Evolutionary conservation across 2,888 invertebrate genomes (phyloP).

Genomic region (Eristalis tenax): DNA sequence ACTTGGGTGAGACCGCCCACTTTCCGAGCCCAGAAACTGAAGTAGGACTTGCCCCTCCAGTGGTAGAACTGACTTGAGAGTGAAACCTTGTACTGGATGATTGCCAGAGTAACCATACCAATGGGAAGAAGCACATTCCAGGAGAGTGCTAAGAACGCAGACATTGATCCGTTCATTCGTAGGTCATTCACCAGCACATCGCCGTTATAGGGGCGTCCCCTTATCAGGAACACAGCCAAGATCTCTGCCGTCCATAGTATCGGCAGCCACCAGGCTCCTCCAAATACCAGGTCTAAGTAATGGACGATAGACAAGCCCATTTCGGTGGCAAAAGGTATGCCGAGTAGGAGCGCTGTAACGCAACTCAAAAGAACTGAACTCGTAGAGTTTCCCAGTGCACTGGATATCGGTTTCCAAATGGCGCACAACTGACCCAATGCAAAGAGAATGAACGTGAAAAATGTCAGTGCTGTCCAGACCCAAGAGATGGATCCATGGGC

Average conservation of each 20-base stretch:
- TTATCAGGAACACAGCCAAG: conserved; percentile 91
- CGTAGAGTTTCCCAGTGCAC: conserved; percentile 88
- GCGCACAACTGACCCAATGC: conserved; percentile 94
- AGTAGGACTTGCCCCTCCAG: conserved; percentile 88
- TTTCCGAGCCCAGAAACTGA: conserved; percentile 91
- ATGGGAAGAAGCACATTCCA: conserved; percentile 95
- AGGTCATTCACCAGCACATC: conserved; percentile 80
- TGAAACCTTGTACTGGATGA: conserved; percentile 88
- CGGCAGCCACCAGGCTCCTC: conserved; percentile 94
- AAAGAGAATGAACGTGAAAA: conserved; percentile 91
- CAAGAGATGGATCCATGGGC: conserved; percentile 89
- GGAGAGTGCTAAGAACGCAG: conserved; percentile 88
- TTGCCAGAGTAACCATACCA: conserved; percentile 87
- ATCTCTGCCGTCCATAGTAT: conserved; percentile 89
- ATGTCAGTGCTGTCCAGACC: conserved; percentile 94
- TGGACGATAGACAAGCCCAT: conserved; percentile 91
- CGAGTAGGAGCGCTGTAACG: conserved; percentile 89
- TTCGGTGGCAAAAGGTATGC: conserved; percentile 94
- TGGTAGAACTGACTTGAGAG: conserved; percentile 86
- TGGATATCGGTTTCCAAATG: conserved; percentile 95
- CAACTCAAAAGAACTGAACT: conserved; percentile 90
- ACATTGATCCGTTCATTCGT: conserved; percentile 83
- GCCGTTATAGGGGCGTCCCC: conserved; percentile 92
- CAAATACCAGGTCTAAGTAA: conserved; percentile 91
- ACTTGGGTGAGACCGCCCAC: conserved; percentile 90